A percentile compares a stretch with the other conserved stretches of the same genome.
These are phyloP conservation scores for Staurois parvus DNA, from an alignment of 2,797 vertebrate species.

Conservation along the genomic window DNA sequence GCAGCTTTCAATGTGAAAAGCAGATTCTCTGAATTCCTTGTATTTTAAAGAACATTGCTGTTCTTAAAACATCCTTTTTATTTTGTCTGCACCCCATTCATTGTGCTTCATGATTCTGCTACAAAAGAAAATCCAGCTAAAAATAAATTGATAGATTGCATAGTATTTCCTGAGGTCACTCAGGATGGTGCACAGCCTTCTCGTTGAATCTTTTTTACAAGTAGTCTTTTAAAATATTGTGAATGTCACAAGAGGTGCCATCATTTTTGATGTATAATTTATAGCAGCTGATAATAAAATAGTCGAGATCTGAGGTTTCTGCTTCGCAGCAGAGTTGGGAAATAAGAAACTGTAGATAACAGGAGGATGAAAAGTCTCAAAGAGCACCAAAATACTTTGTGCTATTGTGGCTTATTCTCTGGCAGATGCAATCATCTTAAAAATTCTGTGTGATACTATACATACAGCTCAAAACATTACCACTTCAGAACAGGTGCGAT, in stretches of 20 bases:
- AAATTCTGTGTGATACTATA: not conserved
- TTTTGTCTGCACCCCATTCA: conserved; percentile 17
- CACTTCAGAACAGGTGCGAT: conserved; percentile 1
- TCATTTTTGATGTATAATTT: conserved; percentile 41
- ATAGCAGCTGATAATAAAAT: conserved; percentile 3
- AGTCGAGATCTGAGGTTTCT: not conserved
- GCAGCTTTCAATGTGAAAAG: not conserved
- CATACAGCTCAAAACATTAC: not conserved
- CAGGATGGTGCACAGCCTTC: not conserved
- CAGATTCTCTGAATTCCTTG: not conserved
- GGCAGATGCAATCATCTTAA: not conserved
- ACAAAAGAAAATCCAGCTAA: conserved; percentile 24
- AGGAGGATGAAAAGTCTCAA: conserved; percentile 7
- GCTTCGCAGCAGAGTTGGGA: not conserved
- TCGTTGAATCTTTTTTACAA: conserved; percentile 13
- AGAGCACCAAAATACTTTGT: not conserved
- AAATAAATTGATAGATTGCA: conserved; percentile 3
- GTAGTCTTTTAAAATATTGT: conserved; percentile 19
- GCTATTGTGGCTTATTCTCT: not conserved
- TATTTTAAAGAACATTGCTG: not conserved
- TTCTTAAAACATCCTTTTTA: conserved; percentile 13
- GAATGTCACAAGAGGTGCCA: conserved; percentile 16
- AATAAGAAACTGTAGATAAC: not conserved
- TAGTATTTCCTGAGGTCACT: conserved; percentile 20
- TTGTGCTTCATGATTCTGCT: not conserved